Base-by-base conservation (phyloP, 1,140 invertebrate species). In the Sitophilus oryzae region DNA sequence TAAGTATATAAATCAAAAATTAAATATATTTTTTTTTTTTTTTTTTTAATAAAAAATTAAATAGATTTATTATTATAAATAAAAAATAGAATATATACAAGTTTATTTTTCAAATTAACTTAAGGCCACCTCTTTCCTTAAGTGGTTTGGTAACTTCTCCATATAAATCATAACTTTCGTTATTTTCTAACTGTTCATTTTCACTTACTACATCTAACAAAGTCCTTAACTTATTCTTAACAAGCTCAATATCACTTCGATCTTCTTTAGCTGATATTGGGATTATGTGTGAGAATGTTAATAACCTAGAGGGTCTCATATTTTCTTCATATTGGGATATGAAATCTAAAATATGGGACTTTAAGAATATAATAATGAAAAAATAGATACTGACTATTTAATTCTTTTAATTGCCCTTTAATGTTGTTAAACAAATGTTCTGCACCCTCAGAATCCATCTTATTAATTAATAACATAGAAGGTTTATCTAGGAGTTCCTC, bases 391-490 rank as follows among this genome's bases (percentile, higher is more conserved):
- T 50, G 57, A 71, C 72, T 66, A 66, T 77, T 55, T 38, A 88
- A 73, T 74, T 88, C 74, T 47, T 71, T 62, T n/a, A 89, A 63
- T 30, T 74, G 67, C 19, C 80, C 68, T 65, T 77, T 76, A 0
- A 88, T 70, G 57, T 79, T 70, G 23, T 80, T 59, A 44, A 79
- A 82, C 45, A 79, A 81, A 42, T 81, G 67, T 14, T 76, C 51
- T 3, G 86, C 78, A 40, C 78, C 79, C 11, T 76, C 66, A 30
- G 80, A 77, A 70, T 98, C 95, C 80, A 95, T 89, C 83, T 98
- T 98, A 71, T 97, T 97, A 0, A 98, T 67, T 43, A 91, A 74
- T 50, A 97, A 71, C 36, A 96, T 78, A 1, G 88, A 81, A 49
- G 94, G 93, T 68, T 91, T 96, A 5, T 85, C 73, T 16, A 95